Conservation (phyloP, 1,140 invertebrate species). For the Heliconius himera region DNA sequence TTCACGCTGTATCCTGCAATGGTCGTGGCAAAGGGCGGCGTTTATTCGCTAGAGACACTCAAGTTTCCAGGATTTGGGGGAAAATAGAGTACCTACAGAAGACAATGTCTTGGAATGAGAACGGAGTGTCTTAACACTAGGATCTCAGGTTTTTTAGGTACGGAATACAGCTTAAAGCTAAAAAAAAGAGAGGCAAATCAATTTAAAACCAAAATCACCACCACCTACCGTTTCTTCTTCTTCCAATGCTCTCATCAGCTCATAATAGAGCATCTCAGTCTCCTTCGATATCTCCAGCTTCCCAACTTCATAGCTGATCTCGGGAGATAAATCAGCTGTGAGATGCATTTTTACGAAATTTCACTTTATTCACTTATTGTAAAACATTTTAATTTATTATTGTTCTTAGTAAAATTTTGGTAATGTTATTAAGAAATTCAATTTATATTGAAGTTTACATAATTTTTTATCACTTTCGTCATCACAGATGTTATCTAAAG, state of each 20-base stretch:
- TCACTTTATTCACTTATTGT: not conserved
- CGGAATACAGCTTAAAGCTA: no score
- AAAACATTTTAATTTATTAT: not conserved
- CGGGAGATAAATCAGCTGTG: constrained; percentile 63
- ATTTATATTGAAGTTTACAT: not conserved
- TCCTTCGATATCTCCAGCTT: constrained; percentile 76
- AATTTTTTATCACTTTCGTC: not conserved
- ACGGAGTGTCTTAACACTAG: no score
- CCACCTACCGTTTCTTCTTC: constrained; percentile 77
- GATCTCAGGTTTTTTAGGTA: no score
- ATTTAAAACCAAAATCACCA: not conserved
- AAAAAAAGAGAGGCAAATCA: no score
- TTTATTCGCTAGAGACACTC: no score
- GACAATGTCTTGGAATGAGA: no score
- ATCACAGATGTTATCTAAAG: not conserved
- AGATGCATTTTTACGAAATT: constrained; percentile 65
- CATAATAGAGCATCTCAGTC: constrained; percentile 78
- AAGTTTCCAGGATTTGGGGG: no score
- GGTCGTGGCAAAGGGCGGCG: no score
- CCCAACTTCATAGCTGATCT: constrained; percentile 63
- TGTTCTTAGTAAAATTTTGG: not conserved
- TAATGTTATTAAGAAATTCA: no score
- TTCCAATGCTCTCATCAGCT: constrained; percentile 74
- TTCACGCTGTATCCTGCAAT: no score
- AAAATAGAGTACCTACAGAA: no score